phyloP scores from a whole-genome alignment of 2,888 invertebrate species.

The Trichopria drosophilae region DNA sequence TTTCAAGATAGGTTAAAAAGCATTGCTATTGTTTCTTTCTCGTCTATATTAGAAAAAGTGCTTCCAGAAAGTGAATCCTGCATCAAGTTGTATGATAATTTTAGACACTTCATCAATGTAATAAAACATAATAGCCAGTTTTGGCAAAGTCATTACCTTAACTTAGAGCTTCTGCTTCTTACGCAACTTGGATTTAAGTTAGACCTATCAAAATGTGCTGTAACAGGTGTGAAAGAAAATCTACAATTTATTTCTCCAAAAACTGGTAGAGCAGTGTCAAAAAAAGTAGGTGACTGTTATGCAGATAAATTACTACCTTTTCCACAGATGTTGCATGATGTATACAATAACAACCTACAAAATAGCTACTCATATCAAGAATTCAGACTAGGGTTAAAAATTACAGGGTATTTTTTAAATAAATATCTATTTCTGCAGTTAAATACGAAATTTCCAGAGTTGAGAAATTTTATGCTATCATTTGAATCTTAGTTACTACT shows the following conservation, averaged over 20 bases:
- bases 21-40: constrained; percentile 23
- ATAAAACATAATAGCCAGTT: constrained; percentile 15
- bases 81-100: constrained; percentile 16
- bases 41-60: constrained; percentile 23
- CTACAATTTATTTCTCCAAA: constrained; percentile 24
- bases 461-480: constrained; percentile 15
- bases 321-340: constrained; percentile 17
- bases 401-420: constrained; percentile 17
- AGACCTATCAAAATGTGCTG: constrained; percentile 22
- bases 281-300: constrained; percentile 21
- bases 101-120: constrained; percentile 22
- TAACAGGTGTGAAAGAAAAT: constrained; percentile 23
- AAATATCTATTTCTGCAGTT: constrained; percentile 16
- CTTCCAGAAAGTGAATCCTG: constrained; percentile 21
- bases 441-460: constrained; percentile 15
- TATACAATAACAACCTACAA: constrained; percentile 18
- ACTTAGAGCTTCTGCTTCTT: constrained; percentile 24
- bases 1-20: constrained; percentile 25
- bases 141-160: constrained; percentile 22
- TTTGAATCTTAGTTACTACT: constrained; percentile 11
- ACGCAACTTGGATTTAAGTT: constrained; percentile 23
- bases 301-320: constrained; percentile 19
- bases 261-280: constrained; percentile 24
- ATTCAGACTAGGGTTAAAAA: constrained; percentile 13
- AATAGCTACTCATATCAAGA: constrained; percentile 17